Base-by-base conservation (phyloP, 2,888 invertebrate genomes). In the Epistrophella euchroma region DNA sequence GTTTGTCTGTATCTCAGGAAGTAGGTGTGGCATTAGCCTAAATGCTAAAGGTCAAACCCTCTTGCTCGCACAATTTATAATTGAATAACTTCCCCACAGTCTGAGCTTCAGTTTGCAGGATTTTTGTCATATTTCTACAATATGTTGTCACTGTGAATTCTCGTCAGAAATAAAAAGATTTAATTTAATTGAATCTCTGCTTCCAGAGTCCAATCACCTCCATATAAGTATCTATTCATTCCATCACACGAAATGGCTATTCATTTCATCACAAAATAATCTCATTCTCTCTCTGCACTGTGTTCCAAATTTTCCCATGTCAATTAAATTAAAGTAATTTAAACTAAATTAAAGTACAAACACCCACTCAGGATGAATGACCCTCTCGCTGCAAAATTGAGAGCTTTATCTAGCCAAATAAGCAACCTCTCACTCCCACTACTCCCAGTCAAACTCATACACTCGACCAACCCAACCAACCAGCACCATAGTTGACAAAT, bases 401-500 rank as follows among this genome's bases (percentile, higher is more conserved):
- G 13, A 64, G 28, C 64, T 64, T 32, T 35, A 55, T 75, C 52
- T 25, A 64, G 28, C 62, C 62, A 37, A 52, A 40, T 62, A 64
- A 47, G 4, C 62, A 72, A 45, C 58, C 45, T 19, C 28, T 2
- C 32, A 2, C 32, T 22, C 13, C 32, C 52, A 3, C 6, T n/a
- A n/a, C n/a, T n/a, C n/a, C n/a, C n/a, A 28, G n/a, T 56, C 9
- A 60, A 22, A 22, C 22, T 43, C 43, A 62, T 15, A 64, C 37
- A 64, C 37, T 35, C 64, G 32, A 43, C 55, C 40, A 50, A 35
- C 15, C 50, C 70, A 70, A 68, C 25, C 50, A 62, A 40, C 75
- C 56, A 66, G 66, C 11, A 37, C 11, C 76, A 84, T 80, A 64
- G 75, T 68, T 85, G 80, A 72, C 60, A 72, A 76, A 55, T 77